phyloP scores from a whole-genome alignment of 2,888 invertebrate species.

The Saturnia pavonia region DNA sequence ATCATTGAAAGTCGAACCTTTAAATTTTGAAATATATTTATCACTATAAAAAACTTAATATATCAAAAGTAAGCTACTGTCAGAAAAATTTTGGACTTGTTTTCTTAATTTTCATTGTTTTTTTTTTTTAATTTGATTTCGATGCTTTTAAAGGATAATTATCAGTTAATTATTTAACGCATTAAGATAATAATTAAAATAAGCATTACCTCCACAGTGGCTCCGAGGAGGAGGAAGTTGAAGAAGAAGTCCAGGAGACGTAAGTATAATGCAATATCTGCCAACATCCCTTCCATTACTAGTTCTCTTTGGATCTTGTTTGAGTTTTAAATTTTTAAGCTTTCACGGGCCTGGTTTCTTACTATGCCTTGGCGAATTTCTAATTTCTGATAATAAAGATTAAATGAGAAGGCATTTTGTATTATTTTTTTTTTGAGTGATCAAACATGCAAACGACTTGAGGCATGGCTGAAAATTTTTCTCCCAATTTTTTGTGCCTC shows the following conservation, averaged over 20 bases:
- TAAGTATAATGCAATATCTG: constrained; percentile 77
- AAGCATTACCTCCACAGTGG: constrained; percentile 67
- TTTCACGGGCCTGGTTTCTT: constrained; percentile 68
- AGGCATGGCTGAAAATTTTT: constrained; percentile 63
- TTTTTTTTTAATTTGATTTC: neutral
- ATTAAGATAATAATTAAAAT: neutral
- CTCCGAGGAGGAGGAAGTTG: constrained; percentile 88
- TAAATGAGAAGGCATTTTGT: neutral
- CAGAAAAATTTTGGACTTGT: neutral
- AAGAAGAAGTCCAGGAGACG: constrained; percentile 89
- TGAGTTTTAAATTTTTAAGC: constrained; percentile 70
- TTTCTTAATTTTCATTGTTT: neutral
- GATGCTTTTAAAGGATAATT: too few species aligned
- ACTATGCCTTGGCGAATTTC: constrained; percentile 68
- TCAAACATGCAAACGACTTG: constrained; percentile 47
- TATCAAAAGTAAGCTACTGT: neutral
- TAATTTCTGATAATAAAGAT: constrained; percentile 31
- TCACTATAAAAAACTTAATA: neutral
- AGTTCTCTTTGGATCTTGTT: constrained; percentile 61
- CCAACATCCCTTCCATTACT: constrained; percentile 38
- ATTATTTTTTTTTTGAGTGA: constrained; percentile 17
- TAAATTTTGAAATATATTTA: neutral
- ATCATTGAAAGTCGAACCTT: neutral
- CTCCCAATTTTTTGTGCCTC: constrained; percentile 53
- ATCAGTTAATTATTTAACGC: too few species aligned